phyloP scores from a whole-genome alignment of 1,140 invertebrate genomes.

The Drosophila repleta region DNA sequence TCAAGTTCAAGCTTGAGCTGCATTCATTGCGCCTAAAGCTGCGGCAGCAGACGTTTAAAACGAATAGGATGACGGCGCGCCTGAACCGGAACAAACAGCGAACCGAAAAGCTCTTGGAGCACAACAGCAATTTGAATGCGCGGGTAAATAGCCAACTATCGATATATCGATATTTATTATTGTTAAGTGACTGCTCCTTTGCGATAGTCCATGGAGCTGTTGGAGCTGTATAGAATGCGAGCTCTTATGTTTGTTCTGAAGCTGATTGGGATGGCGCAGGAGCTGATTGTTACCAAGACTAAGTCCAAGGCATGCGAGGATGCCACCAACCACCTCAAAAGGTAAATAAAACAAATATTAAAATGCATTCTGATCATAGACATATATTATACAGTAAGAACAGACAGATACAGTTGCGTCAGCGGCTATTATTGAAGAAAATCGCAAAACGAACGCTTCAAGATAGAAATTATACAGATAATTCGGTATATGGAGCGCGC shows the following conservation, averaged over 20 bases:
- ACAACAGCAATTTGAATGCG: slow-evolving; percentile 9
- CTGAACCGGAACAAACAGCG: not conserved
- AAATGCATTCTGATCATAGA: not conserved
- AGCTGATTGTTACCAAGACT: not conserved
- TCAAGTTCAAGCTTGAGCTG: not conserved
- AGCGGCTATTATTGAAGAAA: not conserved
- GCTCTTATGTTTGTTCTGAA: slow-evolving; percentile 16
- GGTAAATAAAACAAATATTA: slow-evolving; percentile 2
- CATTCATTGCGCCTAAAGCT: not conserved
- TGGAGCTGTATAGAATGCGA: slow-evolving; percentile 9
- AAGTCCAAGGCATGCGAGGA: not conserved
- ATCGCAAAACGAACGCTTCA: not conserved
- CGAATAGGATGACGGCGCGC: not conserved
- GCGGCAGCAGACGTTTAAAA: not conserved
- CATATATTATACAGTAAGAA: not conserved
- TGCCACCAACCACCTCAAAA: not conserved
- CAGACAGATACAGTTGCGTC: not conserved
- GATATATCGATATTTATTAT: not conserved
- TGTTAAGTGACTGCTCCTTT: not conserved
- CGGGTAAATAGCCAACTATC: slow-evolving; percentile 11
- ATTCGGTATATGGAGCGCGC: not conserved
- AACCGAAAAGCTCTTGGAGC: not conserved
- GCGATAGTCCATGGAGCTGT: not conserved
- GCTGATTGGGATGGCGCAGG: slow-evolving; percentile 1
- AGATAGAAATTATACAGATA: not conserved